phyloP scores from a whole-genome alignment of 2,797 vertebrate species.

The Etheostoma perlongum region DNA sequence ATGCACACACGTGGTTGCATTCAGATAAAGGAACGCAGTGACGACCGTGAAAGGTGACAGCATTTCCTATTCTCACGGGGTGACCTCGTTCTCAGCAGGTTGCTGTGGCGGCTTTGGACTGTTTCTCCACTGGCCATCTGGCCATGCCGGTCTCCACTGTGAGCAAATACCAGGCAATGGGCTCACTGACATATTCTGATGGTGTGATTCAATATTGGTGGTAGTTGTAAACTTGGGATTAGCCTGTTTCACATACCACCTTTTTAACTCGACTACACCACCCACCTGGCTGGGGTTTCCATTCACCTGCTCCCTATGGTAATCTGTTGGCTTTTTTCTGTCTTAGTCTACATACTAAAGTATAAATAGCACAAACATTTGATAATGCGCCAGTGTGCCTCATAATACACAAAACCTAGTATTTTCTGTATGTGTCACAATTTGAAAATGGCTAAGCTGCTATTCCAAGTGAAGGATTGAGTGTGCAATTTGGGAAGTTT shows the following conservation, averaged over 20 bases:
- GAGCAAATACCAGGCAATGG: slow-evolving; percentile 61
- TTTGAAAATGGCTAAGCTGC: slow-evolving; percentile 5
- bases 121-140: slow-evolving; percentile 76
- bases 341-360: slow-evolving; percentile 3
- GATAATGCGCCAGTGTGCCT: slow-evolving; percentile 20
- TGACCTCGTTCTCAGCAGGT: slow-evolving; percentile 73
- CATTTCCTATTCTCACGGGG: slow-evolving; percentile 60
- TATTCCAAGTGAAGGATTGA: slow-evolving; percentile 18
- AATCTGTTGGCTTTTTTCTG: slow-evolving; percentile 28
- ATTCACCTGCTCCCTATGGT: slow-evolving; percentile 54
- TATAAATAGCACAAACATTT: slow-evolving; percentile 40
- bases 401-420: slow-evolving; percentile 3
- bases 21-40: slow-evolving; percentile 31
- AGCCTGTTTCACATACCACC: slow-evolving; percentile 45
- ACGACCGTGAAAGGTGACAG: slow-evolving; percentile 66
- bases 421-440: neutral
- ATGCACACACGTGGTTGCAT: slow-evolving; percentile 38
- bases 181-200: slow-evolving; percentile 69
- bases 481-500: slow-evolving; percentile 25
- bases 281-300: slow-evolving; percentile 52
- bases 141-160: slow-evolving; percentile 57
- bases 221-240: slow-evolving; percentile 73
- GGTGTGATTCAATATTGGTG: slow-evolving; percentile 69
- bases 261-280: slow-evolving; percentile 48
- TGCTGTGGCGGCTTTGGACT: slow-evolving; percentile 57